Evolutionary conservation across 2,797 vertebrate genomes (phyloP), one percentile per base, ranked within the genome.

Genomic region (Pseudochromis fuscus): DNA sequence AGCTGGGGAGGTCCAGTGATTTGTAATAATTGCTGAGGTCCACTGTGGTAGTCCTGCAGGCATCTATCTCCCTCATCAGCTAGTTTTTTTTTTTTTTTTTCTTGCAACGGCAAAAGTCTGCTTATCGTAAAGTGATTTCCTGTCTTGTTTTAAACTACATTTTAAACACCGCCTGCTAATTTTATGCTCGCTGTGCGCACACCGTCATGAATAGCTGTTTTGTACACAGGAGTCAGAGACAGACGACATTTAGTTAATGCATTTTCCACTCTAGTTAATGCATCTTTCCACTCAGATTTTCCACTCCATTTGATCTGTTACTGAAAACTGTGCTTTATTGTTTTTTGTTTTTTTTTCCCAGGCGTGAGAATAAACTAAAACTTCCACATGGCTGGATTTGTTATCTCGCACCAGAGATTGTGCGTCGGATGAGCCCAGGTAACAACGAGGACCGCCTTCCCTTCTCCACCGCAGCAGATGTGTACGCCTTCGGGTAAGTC

Each of bases 341-440:
- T 16, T 37, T 18, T 38, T 58, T 53, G 40, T 67, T 62, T 21
- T 18, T 27, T 15, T 25, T 40, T 23, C 12, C 28, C 79, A 99
- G 98, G 90, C 95, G 97, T 53, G 98, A 99, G 88, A 98, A 98
- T 46, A 96, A 98, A 72, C 75, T 99, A 64, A 98, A 96, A 83
- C 93, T 99, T 91, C 96, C 96, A 11, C 96, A 98, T 0, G 98
- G 98, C 61, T 99, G 98, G 98, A 91, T 99, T 65, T 99, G 98
- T 90, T 99, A 99, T 85, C 91, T 99, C 75, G 96, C 98, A 3
- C 97, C 98, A 0, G 98, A 99, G 90, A 99, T 99, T 0, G 97
- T 99, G 18, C 95, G 95, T 0, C 95, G 95, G 91, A 97, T 99
- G 97, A 94, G 95, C 45, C 96, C 98, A 0, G 98, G 97, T 35